Evolutionary conservation across 2,113 vertebrate species (phyloP), one percentile per base, ranked within the genome.

Genomic region (Neolamprologus sp.): DNA sequence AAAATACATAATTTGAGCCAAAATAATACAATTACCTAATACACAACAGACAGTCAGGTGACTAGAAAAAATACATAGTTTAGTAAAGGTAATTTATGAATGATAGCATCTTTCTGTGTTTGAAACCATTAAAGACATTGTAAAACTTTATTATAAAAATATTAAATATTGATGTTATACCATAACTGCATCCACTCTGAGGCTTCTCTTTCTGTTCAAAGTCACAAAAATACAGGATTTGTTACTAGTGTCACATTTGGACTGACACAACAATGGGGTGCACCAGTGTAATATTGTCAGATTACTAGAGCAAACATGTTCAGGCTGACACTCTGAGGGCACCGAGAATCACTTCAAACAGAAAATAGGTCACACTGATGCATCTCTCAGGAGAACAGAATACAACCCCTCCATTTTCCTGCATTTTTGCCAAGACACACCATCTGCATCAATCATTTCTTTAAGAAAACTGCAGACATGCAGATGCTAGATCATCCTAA

Each of bases 301-400:
- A 30, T 79, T 71, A 92, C 83, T 80, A 47, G n/a, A 73, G 75
- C 37, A 81, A 49, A 80, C 80, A 71, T 37, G 2, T 88, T 87
- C 65, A 89, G 71, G 26, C 75, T 86, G 83, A 87, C 57, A 86
- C 28, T 26, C 53, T 87, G 14, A 82, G 54, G 26, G 28, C 71
- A 83, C 13, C 19, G 35, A 55, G 40, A 81, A 26, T 63, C 81
- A 42, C 75, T 90, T 85, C 11, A 57, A 71, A 65, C 33, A 68
- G 47, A 88, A 94, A 92, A 85, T 84, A 80, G 91, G 92, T 91
- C 88, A 92, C 42, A 73, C 16, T 23, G 51, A 88, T 85, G 26
- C 9, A 83, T 92, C 83, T 84, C 86, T 75, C 55, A 42, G 30
- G 80, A 85, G 40, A 79, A 65, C 45, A n/a, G 28, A 88, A 79